These are phyloP conservation scores for Heteromyza rotundicornis DNA, from an alignment of 2,888 invertebrate genomes.

Conservation along the genomic window DNA sequence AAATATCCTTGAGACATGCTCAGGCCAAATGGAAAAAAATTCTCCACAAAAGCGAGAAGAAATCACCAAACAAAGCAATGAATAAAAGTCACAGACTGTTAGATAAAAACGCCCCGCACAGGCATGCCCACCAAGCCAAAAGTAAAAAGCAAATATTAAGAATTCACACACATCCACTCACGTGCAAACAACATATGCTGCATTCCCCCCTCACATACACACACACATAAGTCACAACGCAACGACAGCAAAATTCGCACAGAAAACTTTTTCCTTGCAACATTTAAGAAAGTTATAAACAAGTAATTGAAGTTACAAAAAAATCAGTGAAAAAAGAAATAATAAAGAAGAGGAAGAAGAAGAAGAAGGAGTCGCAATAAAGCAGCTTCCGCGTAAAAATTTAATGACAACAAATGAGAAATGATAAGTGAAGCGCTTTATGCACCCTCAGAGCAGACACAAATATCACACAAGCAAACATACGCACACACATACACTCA, in stretches of 20 bases:
- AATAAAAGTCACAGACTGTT: slow-evolving; percentile 1
- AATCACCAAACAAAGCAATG: not conserved
- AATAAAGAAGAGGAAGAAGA: too few species aligned
- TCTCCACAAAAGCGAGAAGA: not conserved
- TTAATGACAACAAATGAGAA: slow-evolving; percentile 22
- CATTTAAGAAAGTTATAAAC: slow-evolving; percentile 25
- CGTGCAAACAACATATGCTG: not conserved
- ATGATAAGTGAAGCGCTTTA: slow-evolving; percentile 18
- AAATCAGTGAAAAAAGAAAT: not conserved
- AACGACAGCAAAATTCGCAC: not conserved
- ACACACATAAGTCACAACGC: not conserved
- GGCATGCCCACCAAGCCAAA: not conserved
- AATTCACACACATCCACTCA: slow-evolving; percentile 6
- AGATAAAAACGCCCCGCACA: not conserved
- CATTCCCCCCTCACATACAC: slow-evolving; percentile 10
- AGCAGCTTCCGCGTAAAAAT: not conserved
- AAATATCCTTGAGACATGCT: slow-evolving; percentile 17
- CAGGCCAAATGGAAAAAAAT: not conserved
- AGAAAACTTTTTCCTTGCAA: slow-evolving; percentile 11
- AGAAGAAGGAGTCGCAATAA: not conserved
- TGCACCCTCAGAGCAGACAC: not conserved
- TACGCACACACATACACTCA: too few species aligned
- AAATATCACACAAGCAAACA: not conserved
- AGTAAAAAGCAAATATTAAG: slow-evolving; percentile 7
- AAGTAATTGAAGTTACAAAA: slow-evolving; percentile 23